phyloP scores from a whole-genome alignment of 2,113 vertebrate species.

The Phocoena sinus region DNA sequence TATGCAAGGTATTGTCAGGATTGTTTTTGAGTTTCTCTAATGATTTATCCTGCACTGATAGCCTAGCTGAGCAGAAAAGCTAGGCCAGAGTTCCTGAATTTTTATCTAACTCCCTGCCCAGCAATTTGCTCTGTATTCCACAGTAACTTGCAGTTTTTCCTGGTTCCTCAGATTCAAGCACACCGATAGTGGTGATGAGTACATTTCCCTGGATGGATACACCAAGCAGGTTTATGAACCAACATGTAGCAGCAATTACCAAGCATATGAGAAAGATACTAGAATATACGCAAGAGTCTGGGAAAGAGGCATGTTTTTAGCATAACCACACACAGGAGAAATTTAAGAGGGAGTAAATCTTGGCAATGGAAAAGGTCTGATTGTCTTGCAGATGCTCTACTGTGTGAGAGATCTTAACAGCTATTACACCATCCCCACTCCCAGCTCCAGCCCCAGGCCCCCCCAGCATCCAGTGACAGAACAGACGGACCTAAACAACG shows the following conservation, averaged over 20 bases:
- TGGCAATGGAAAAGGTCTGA: conserved; percentile 30
- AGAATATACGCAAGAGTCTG: conserved; percentile 35
- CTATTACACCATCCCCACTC: neutral
- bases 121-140: neutral
- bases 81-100: neutral
- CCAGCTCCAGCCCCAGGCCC: neutral
- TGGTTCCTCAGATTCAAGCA: neutral
- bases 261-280: conserved; percentile 21
- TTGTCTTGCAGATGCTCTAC: conserved; percentile 39
- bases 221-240: conserved; percentile 6
- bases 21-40: neutral
- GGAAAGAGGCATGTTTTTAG: conserved; percentile 4
- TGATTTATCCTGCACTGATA: neutral
- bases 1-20: neutral
- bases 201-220: neutral
- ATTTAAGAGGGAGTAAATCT: conserved; percentile 14
- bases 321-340: neutral
- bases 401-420: conserved; percentile 7
- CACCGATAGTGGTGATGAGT: neutral
- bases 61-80: neutral
- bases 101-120: neutral
- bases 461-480: neutral
- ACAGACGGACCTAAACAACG: neutral
- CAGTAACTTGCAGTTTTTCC: neutral
- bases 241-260: conserved; percentile 26